These are phyloP conservation scores for Macrosiphum euphorbiae DNA, from an alignment of 2,888 invertebrate species.

Conservation along the genomic window DNA sequence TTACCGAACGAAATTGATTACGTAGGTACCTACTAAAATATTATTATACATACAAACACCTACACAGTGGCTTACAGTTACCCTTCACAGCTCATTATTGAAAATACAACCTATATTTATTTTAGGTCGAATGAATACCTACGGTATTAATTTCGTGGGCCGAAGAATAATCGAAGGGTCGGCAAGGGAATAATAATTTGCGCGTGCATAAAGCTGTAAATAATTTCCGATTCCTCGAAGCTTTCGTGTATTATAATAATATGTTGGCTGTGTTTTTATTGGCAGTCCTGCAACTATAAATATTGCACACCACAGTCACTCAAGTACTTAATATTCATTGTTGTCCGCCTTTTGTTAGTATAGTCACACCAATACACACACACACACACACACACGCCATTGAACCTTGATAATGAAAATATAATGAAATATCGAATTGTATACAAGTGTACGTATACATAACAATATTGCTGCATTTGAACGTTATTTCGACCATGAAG, in stretches of 20 bases:
- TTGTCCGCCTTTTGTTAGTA: background rate
- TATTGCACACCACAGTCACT: background rate
- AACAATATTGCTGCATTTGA: background rate
- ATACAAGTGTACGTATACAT: too few relatives aligned
- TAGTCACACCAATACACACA: background rate
- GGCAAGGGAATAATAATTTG: background rate
- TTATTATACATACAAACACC: background rate
- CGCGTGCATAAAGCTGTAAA: background rate
- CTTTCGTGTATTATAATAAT: background rate
- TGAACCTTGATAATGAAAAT: background rate
- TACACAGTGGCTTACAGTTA: background rate
- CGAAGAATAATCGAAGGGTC: background rate
- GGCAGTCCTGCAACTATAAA: background rate
- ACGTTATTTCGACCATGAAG: background rate
- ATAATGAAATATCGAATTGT: constrained; percentile 5
- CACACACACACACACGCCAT: too few relatives aligned
- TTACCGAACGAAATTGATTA: background rate
- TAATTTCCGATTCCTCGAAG: constrained; percentile 7
- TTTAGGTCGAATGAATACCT: background rate
- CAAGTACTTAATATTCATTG: constrained; percentile 10
- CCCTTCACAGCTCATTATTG: background rate
- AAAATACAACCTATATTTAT: background rate
- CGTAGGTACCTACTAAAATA: background rate
- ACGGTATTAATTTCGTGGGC: background rate
- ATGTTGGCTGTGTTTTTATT: background rate